Evolutionary conservation across 2,113 vertebrate species (phyloP), one percentile per base, ranked within the genome.

Genomic region (Brachionichthys hirsutus): DNA sequence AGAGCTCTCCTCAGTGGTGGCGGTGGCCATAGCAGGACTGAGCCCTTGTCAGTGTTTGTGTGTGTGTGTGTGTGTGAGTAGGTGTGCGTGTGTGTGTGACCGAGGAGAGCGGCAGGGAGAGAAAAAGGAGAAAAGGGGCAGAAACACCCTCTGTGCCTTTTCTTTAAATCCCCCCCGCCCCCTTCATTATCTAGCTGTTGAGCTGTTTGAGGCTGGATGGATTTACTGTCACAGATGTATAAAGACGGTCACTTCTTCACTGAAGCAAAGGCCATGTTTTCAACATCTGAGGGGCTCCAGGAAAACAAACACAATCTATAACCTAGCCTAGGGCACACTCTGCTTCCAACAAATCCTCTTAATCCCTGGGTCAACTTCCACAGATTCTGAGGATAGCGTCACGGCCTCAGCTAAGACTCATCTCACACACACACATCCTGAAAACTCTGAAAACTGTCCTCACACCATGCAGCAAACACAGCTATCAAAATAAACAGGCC

Each of bases 1-100:
- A 49, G 82, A 70, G 70, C 70, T 85, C 55, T 86, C 83, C 72
- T 89, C 85, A 8, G 79, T 77, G 36, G 75, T 68, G 45, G 76
- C 62, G 50, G 77, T 61, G 69, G 77, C 85, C 87, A 87, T 89
- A 77, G 87, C 80, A 77, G 78, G 71, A 84, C 85, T 85, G 84
- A 87, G 84, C 84, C 82, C 65, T 83, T 54, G 89, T 89, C 87
- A 65, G 70, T 78, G 67, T 61, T 60, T 75, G 70, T 81, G 83
- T 75, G 63, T 64, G 69, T 45, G 54, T 14, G 62, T 47, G 66
- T 60, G 13, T 15, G 16, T 40, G 35, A 12, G 18, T 71, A 62
- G 65, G 68, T 30, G 24, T 30, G 24, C 81, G 73, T 80, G 79
- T 82, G 73, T 80, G 79, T 82, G 86, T 84, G 84, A 80, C 80